Conservation (phyloP, 2,888 invertebrate genomes). For the Dorcus parallelipipedus region DNA sequence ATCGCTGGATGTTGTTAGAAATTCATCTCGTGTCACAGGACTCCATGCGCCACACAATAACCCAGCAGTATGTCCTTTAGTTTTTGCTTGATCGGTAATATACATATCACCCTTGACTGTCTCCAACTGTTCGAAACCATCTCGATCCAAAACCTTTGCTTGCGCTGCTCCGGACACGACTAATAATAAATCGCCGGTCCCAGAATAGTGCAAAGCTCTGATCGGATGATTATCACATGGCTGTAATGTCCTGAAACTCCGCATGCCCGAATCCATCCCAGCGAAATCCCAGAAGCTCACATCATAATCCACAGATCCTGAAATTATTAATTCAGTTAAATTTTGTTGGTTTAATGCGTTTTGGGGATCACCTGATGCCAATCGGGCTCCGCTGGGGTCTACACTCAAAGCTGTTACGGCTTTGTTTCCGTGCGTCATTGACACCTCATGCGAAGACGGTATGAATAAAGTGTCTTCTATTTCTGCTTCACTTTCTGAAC, state of each 20-base stretch:
- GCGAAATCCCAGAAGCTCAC: constrained; percentile 98
- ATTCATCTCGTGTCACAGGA: constrained; percentile 86
- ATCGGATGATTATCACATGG: constrained; percentile 97
- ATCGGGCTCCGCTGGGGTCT: constrained; percentile 90
- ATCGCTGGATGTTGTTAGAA: constrained; percentile 91
- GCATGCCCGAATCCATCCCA: constrained; percentile 92
- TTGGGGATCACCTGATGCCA: constrained; percentile 44
- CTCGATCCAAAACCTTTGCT: constrained; percentile 90
- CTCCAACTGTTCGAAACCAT: constrained; percentile 90
- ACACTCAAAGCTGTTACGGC: constrained; percentile 86
- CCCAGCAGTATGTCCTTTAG: constrained; percentile 90
- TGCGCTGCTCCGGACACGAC: constrained; percentile 90
- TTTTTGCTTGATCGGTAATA: constrained; percentile 87
- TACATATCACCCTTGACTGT: constrained; percentile 83
- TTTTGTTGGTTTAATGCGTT: no score
- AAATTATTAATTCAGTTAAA: not conserved
- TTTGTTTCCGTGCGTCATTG: constrained; percentile 85
- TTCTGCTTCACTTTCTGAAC: constrained; percentile 29
- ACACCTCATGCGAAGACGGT: constrained; percentile 73
- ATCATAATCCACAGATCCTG: constrained; percentile 94
- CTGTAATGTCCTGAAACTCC: constrained; percentile 87
- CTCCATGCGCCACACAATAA: constrained; percentile 92
- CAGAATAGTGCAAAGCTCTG: constrained; percentile 83
- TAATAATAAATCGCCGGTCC: constrained; percentile 89
- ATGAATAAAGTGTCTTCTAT: constrained; percentile 57